Evolutionary conservation across 2,797 vertebrate genomes (phyloP).

Genomic region (Parotocinclus haroldoi): DNA sequence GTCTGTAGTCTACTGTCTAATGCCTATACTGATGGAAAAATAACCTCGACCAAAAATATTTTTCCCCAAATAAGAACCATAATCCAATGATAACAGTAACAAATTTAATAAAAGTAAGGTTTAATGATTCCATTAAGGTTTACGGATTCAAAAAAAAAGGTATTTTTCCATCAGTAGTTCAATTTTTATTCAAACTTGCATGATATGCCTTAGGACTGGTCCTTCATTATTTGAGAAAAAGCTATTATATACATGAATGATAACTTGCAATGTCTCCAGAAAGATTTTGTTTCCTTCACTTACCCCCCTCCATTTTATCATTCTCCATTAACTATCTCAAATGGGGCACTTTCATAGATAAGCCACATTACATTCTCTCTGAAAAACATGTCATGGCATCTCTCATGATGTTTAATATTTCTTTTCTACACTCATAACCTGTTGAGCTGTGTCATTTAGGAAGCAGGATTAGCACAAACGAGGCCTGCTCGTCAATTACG

Average conservation of each 20-base stretch:
- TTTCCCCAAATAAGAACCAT: too few species aligned
- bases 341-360: background rate
- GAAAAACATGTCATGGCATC: slow-evolving; percentile 1
- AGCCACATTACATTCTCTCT: background rate
- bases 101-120: background rate
- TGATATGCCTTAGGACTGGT: slow-evolving; percentile 68
- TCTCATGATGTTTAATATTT: slow-evolving; percentile 12
- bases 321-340: slow-evolving; percentile 39
- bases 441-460: slow-evolving; percentile 27
- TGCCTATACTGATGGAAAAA: background rate
- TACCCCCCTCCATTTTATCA: slow-evolving; percentile 43
- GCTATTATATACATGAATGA: slow-evolving; percentile 42
- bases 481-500: slow-evolving; percentile 30
- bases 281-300: slow-evolving; percentile 60
- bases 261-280: slow-evolving; percentile 47
- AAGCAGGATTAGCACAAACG: slow-evolving; percentile 32
- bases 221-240: slow-evolving; percentile 12
- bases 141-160: too few species aligned
- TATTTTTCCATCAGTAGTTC: background rate
- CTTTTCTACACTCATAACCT: slow-evolving; percentile 2
- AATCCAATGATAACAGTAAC: background rate
- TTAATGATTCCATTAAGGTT: too few species aligned
- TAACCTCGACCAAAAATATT: background rate
- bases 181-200: slow-evolving; percentile 30
- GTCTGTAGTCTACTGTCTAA: slow-evolving; percentile 12